These are phyloP conservation scores for Timema podura DNA, from an alignment of 2,888 invertebrate species.

Conservation along the genomic window DNA sequence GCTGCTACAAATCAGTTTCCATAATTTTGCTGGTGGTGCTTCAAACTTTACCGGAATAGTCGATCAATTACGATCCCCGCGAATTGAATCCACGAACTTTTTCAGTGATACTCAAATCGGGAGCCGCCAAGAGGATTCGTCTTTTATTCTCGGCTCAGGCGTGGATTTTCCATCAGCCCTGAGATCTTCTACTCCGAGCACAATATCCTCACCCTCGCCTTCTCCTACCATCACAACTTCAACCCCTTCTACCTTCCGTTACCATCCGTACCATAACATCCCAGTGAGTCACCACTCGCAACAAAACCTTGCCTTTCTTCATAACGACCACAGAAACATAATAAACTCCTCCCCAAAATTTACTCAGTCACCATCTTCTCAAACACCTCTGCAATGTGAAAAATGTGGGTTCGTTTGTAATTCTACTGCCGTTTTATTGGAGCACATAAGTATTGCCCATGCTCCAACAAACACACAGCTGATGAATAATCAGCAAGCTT, in stretches of 20 bases:
- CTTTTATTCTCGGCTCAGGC: conserved; percentile 20
- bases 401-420: conserved; percentile 79
- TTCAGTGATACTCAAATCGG: background rate
- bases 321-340: conserved; percentile 6
- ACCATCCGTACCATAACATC: conserved; percentile 34
- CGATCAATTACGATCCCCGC: background rate
- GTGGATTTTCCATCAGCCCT: conserved; percentile 20
- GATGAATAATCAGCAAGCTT: background rate
- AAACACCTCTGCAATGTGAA: conserved; percentile 70
- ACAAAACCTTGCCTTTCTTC: conserved; percentile 13
- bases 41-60: background rate
- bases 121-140: too few relatives aligned
- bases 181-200: conserved; percentile 21
- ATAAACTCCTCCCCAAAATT: conserved; percentile 7
- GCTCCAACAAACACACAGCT: conserved; percentile 40
- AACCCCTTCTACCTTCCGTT: conserved; percentile 40
- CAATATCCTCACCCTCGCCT: conserved; percentile 41
- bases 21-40: background rate
- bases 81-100: background rate
- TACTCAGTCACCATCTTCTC: conserved; percentile 54
- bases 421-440: conserved; percentile 66
- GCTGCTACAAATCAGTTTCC: conserved; percentile 4
- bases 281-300: conserved; percentile 12
- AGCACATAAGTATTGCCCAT: conserved; percentile 70
- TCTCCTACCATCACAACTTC: conserved; percentile 48